Base-by-base conservation (phyloP, 2,888 invertebrate species). In the Nephrocerus scutellatus region DNA sequence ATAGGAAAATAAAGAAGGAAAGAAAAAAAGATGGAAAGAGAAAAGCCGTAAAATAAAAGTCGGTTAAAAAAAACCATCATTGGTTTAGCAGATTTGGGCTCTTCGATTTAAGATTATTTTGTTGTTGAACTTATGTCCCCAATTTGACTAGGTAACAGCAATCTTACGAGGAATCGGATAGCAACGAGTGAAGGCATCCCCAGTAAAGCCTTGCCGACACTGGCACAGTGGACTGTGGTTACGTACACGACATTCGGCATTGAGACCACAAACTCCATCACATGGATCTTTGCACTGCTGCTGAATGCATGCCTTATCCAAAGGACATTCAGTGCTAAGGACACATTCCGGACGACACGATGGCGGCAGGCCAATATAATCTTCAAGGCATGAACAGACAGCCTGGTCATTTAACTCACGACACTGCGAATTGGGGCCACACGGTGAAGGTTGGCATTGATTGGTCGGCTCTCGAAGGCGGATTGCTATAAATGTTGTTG, bases 161-260 rank as follows among this genome's bases (percentile, higher is more conserved):
- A 36, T 43, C 62, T 68, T 69, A 66, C 68, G 62, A 57, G 68
- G 68, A 37, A 71, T 64, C 25, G 72, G 64, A 53, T 69, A 72
- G 52, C 81, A 81, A 59, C 74, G 71, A 4, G 76, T 75, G 57
- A 86, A 85, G 28, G 86, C 82, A 70, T 86, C 84, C 50, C 86
- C 84, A 50, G 80, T 80, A 54, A 75, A 83, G 35, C 79, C 78
- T 48, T 68, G 65, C 38, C 74, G 73, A 59, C 88, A 88, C 39
- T 76, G 76, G 61, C 87, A 88, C 39, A 84, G 76, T 2, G 87
- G 85, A 54, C 80, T 80, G 58, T 87, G 87, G 58, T 84, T 84
- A 14, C 80, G 74, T 5, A 84, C 82, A 60, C 76, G 74, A 56
- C 86, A 87, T 51, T 76, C 74, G 5, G 85, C 77, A 51, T 79